These are phyloP conservation scores for Sinotaia quadrata DNA, from an alignment of 2,888 invertebrate genomes.

Conservation along the genomic window DNA sequence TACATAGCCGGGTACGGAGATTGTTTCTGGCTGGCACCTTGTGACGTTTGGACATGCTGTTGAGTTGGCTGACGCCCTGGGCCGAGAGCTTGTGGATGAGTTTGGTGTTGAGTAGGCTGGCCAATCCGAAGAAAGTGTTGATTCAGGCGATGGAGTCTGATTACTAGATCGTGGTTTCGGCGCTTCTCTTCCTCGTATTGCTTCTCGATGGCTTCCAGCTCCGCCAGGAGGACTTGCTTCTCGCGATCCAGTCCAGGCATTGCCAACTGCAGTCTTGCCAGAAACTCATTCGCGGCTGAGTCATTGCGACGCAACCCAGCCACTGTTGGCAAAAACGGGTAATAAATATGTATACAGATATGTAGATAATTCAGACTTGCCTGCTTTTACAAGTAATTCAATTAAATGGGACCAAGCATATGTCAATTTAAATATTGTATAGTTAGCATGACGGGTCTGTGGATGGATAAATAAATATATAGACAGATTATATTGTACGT, in stretches of 20 bases:
- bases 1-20: no score
- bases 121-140: slow-evolving; percentile 22
- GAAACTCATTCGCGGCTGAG: slow-evolving; percentile 22
- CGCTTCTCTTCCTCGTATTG: slow-evolving; percentile 38
- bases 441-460: no score
- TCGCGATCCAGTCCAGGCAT: slow-evolving; percentile 33
- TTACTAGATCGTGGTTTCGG: slow-evolving; percentile 36
- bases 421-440: no score
- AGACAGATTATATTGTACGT: no score
- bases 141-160: slow-evolving; percentile 25
- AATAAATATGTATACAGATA: no score
- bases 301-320: not conserved
- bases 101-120: not conserved
- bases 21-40: no score
- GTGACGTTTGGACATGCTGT: no score
- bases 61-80: no score
- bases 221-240: slow-evolving; percentile 32
- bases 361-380: not conserved
- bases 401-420: not conserved
- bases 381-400: not conserved
- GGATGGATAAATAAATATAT: no score
- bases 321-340: slow-evolving; percentile 13
- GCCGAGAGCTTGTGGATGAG: not conserved
- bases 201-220: slow-evolving; percentile 35
- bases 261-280: slow-evolving; percentile 34